A percentile compares a stretch with the other conserved stretches of the same genome.
Conservation (phyloP, 2,113 vertebrate species). For the Hemiprocne comata region DNA sequence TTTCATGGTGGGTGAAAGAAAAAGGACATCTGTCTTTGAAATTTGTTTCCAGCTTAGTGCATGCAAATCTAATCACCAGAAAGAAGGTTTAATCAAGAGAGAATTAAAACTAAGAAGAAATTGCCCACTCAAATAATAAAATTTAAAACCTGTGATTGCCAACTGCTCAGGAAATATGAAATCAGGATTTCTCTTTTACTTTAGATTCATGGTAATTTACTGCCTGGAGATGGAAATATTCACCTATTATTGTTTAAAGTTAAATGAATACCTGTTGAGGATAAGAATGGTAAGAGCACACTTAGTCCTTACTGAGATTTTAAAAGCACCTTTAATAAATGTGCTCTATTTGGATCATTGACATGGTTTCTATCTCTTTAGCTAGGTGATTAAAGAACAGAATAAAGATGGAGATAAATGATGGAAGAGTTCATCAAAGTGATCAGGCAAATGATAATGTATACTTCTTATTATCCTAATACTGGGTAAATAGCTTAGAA, state of each 20-base stretch:
- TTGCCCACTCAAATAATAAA: neutral
- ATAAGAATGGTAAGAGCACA: neutral
- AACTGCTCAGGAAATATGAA: neutral
- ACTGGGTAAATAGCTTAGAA: too few species aligned
- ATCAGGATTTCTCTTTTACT: neutral
- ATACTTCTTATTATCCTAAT: neutral
- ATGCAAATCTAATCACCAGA: conserved; percentile 2
- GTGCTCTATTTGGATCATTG: neutral
- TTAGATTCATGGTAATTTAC: neutral
- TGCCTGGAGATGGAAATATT: neutral
- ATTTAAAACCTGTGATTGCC: neutral
- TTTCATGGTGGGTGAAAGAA: neutral
- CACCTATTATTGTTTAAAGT: neutral
- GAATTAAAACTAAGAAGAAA: conserved; percentile 15
- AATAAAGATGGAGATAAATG: neutral
- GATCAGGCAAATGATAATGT: neutral
- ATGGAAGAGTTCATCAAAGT: neutral
- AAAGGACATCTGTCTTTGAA: neutral
- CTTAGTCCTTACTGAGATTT: neutral
- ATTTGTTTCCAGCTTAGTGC: neutral
- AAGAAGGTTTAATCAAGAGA: neutral
- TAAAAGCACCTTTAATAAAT: neutral
- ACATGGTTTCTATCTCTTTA: neutral
- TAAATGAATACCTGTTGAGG: neutral
- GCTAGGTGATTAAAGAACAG: neutral